These are phyloP conservation scores for Sorex araneus DNA, from an alignment of 2,113 vertebrate genomes.

Conservation along the genomic window DNA sequence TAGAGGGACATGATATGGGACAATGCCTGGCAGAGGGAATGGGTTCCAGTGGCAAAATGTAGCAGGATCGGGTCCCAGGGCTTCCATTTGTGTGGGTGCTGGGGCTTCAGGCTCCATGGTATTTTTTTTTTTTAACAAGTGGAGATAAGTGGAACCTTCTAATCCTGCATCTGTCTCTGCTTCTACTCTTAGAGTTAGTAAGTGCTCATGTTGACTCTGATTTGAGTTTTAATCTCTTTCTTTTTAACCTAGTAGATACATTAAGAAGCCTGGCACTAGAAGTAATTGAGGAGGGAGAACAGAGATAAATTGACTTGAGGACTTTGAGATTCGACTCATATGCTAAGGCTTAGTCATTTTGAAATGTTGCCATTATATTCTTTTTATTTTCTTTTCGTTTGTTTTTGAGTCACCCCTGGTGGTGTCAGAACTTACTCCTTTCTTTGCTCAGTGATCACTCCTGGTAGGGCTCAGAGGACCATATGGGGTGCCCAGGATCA, in stretches of 20 bases:
- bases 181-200: not conserved
- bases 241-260: conserved; percentile 1
- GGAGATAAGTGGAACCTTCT: not conserved
- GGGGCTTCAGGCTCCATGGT: no score
- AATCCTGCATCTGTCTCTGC: not conserved
- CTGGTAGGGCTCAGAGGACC: no score
- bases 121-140: not conserved
- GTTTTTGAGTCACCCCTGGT: no score
- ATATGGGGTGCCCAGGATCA: not conserved
- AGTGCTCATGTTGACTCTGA: not conserved
- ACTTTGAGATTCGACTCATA: not conserved
- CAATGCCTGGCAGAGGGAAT: no score
- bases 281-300: conserved; percentile 6
- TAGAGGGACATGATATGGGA: no score
- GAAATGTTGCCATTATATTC: not conserved
- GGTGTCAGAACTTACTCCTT: no score
- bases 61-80: no score
- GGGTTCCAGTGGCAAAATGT: no score
- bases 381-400: no score
- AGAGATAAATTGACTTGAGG: not conserved
- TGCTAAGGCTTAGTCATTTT: conserved; percentile 39
- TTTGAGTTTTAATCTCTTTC: conserved; percentile 31
- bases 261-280: not conserved
- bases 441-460: no score
- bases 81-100: no score